Evolutionary conservation across 2,797 vertebrate species (phyloP), one percentile per base, ranked within the genome.

Genomic region (Sebastes goodei): DNA sequence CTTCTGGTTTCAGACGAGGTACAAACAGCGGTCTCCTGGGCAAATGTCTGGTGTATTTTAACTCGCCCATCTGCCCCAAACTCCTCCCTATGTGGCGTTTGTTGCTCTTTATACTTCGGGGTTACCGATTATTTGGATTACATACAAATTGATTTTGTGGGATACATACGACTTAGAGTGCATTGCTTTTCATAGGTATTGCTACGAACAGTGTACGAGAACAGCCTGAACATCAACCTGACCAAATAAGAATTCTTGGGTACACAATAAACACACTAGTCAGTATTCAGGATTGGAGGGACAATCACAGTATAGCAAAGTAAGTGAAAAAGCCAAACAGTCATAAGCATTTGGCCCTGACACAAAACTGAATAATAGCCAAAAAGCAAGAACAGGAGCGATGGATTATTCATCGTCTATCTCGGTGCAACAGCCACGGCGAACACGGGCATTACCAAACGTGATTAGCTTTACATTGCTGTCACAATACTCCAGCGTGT

Each of bases 401-500:
- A 42, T 17, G 0, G 52, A 57, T 57, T 61, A 46, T 56, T 75
- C 74, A 42, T 23, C 5, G 46, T 76, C 57, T 75, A 71, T 87
- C 74, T 71, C 23, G 0, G 35, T n/a, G 29, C n/a, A 66, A 49
- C 75, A 85, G 76, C 33, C 63, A 29, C n/a, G 29, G 62, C 57
- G 57, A 85, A 82, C 76, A 53, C 55, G 3, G 15, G 64, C 64
- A 38, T 82, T 68, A 75, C 27, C 68, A 80, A 71, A 78, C 78
- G 53, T n/a, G 78, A 89, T 88, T 78, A 80, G 75, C 81, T 82
- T 77, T 84, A 87, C 72, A 53, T 62, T 73, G 30, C 62, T 70
- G 71, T 74, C 71, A 82, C 80, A 87, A 81, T 78, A 65, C 82
- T 71, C 78, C 38, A 30, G 66, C 20, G 71, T 62, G 20, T 52